phyloP scores from a whole-genome alignment of 2,113 vertebrate species.

The Pteruthius melanotis region DNA sequence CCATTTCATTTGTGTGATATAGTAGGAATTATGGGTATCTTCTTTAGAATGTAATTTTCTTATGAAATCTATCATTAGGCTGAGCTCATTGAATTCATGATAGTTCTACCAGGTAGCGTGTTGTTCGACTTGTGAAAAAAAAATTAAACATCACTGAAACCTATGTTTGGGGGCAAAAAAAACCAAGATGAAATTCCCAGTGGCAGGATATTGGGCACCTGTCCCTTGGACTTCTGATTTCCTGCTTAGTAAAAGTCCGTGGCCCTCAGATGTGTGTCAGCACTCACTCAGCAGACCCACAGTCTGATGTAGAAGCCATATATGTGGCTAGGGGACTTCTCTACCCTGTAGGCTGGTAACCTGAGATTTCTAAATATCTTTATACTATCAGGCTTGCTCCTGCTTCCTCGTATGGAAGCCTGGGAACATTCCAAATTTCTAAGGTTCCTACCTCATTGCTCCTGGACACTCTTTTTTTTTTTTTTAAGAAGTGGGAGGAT shows the following conservation, averaged over 20 bases:
- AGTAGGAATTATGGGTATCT: neutral
- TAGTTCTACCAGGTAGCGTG: neutral
- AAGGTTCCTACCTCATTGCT: neutral
- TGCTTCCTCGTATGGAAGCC: neutral
- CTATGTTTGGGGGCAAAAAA: neutral
- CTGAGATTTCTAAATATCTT: neutral
- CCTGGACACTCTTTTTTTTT: neutral
- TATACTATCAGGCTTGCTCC: neutral
- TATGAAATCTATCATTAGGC: neutral
- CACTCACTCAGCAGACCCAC: neutral
- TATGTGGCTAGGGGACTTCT: neutral
- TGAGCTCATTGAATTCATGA: neutral
- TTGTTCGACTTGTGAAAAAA: neutral
- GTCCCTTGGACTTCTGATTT: neutral
- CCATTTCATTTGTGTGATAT: neutral
- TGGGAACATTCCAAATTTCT: neutral
- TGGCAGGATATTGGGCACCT: neutral
- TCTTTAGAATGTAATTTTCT: neutral
- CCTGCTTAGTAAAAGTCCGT: neutral
- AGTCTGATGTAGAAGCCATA: neutral
- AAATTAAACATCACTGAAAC: neutral
- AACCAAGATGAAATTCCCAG: neutral
- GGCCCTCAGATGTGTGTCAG: neutral
- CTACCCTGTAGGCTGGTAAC: accelerated
- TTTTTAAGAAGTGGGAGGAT: accelerated